Conservation (phyloP, 2,888 invertebrate species). For the Heliconius hortense region DNA sequence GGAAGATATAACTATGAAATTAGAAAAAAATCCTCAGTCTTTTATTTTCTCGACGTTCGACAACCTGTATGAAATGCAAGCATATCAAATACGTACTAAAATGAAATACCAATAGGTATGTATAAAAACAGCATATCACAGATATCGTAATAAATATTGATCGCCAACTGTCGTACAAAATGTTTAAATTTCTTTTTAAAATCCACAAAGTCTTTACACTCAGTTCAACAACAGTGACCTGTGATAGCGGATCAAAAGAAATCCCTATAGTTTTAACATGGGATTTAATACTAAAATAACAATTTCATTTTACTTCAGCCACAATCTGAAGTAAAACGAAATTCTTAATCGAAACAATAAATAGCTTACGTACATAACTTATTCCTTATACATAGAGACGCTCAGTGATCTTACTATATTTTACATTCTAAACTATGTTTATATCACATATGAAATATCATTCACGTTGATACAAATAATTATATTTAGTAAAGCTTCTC, state of each 20-base stretch:
- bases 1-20: slow-evolving; percentile 64
- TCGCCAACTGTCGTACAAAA: slow-evolving; percentile 26
- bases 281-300: slow-evolving; percentile 53
- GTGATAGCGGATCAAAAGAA: slow-evolving; percentile 21
- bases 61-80: slow-evolving; percentile 30
- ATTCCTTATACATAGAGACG: slow-evolving; percentile 54
- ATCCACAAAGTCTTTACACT: background rate
- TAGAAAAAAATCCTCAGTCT: slow-evolving; percentile 73
- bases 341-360: slow-evolving; percentile 54
- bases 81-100: slow-evolving; percentile 32
- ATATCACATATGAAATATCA: slow-evolving; percentile 80
- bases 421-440: slow-evolving; percentile 65
- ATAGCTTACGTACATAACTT: slow-evolving; percentile 61
- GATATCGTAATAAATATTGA: slow-evolving; percentile 26
- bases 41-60: slow-evolving; percentile 58
- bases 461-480: slow-evolving; percentile 67
- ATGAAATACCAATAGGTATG: slow-evolving; percentile 30
- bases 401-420: slow-evolving; percentile 51
- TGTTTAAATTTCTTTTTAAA: slow-evolving; percentile 3
- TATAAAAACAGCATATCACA: slow-evolving; percentile 34
- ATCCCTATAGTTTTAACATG: slow-evolving; percentile 31
- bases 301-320: slow-evolving; percentile 58
- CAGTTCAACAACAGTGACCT: slow-evolving; percentile 31
- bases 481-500: slow-evolving; percentile 66
- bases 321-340: slow-evolving; percentile 60